phyloP scores from a whole-genome alignment of 1,140 invertebrate genomes.

The Ridgeia piscesae region DNA sequence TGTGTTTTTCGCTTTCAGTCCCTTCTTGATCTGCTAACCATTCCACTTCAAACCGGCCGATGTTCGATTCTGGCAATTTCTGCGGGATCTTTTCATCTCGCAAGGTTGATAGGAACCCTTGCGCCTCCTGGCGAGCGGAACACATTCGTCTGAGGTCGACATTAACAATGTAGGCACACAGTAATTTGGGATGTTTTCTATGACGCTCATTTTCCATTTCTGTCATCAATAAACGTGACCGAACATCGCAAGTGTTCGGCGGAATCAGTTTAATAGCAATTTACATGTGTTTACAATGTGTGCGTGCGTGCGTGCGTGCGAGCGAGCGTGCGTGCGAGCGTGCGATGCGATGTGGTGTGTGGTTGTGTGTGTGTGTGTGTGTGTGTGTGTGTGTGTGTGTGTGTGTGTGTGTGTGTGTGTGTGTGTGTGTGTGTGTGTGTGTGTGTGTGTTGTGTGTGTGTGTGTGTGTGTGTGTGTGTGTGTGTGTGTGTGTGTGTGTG shows the following conservation, averaged over 20 bases:
- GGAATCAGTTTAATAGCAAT: no score
- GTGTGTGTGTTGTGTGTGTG: neutral
- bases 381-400: no score
- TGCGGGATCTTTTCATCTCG: conserved; percentile 38
- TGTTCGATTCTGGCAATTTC: conserved; percentile 44
- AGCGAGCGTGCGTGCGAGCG: no score
- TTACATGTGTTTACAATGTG: no score
- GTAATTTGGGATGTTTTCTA: no score
- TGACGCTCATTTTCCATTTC: no score
- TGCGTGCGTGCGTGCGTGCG: no score
- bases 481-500: neutral
- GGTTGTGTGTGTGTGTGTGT: no score
- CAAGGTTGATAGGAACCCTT: conserved; percentile 15
- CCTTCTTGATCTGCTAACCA: conserved; percentile 82
- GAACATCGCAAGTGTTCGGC: no score
- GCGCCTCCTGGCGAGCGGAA: neutral
- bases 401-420: no score
- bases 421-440: neutral
- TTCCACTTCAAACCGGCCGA: conserved; percentile 80
- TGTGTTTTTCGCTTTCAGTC: conserved; percentile 63
- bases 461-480: neutral
- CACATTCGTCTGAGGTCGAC: neutral
- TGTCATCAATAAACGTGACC: no score
- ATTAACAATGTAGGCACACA: neutral
- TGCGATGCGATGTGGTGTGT: no score